Evolutionary conservation across 2,888 invertebrate genomes (phyloP), one percentile per base, ranked within the genome.

Genomic region (Dolichopus griseipennis): DNA sequence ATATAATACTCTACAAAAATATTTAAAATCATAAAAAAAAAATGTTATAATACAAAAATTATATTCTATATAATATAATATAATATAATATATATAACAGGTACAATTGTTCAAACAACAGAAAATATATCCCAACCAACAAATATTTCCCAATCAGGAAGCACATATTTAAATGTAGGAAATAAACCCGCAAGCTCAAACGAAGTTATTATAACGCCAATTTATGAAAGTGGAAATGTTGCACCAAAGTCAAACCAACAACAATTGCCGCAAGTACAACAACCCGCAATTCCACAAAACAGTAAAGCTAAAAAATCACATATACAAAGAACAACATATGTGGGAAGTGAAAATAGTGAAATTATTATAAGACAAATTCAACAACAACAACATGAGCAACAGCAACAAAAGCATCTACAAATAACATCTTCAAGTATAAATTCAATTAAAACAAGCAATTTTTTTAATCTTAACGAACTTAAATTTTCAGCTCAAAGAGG

Each of bases 231-330:
- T 76, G 78, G 8, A 79, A 79, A 71, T 77, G 78, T 15, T 77
- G 80, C 43, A 67, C 78, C 8, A 84, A 85, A 67, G 83, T 84
- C 12, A 82, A 85, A 8, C 68, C 70, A 73, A 78, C 68, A 70
- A 77, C 66, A 72, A 71, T 61, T 68, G 75, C 64, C 74, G 76
- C 71, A 63, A 63, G 10, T 18, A 27, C 18, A 12, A 15, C 63
- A 63, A 33, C 63, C 15, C 2, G 18, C 63, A 18, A 5, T 4
- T 2, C 18, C 52, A 18, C 52, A 52, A 52, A 52, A 52, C 15
- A 52, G 6, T 52, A 52, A 52, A 52, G 6, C 15, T 6, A 52
- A 52, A 7, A 52, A 52, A 52, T 52, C 52, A 15, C 52, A 52
- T 18, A 15, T 52, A 15, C 52, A 52, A 52, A 52, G 52, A 6